These are phyloP conservation scores for Celastrina argiolus DNA, from an alignment of 2,888 invertebrate genomes.

Conservation along the genomic window DNA sequence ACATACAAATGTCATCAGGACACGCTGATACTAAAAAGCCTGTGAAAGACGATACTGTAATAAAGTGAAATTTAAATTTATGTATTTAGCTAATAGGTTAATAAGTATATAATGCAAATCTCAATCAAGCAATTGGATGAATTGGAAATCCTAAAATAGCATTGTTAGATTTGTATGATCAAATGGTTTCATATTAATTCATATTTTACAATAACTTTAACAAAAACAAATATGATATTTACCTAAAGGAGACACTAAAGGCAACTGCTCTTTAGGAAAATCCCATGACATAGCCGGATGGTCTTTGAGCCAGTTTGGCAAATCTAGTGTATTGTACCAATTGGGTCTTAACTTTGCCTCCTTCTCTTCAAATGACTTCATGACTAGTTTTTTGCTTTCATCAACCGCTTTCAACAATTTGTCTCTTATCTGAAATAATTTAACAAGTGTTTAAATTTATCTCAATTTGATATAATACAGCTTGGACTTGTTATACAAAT, in stretches of 20 bases:
- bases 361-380: conserved; percentile 72
- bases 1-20: too few relatives aligned
- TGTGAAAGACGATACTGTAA: too few relatives aligned
- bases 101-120: too few relatives aligned
- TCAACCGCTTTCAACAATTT: conserved; percentile 72
- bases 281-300: conserved; percentile 73
- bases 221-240: conserved; percentile 28
- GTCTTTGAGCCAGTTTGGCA: conserved; percentile 71
- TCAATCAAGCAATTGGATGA: too few relatives aligned
- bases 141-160: too few relatives aligned
- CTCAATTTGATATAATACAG: background rate
- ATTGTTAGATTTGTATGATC: too few relatives aligned
- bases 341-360: conserved; percentile 57
- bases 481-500: background rate
- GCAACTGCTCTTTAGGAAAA: conserved; percentile 65
- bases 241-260: conserved; percentile 62
- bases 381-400: conserved; percentile 69
- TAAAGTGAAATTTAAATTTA: too few relatives aligned
- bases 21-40: too few relatives aligned
- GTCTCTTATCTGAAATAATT: conserved; percentile 63
- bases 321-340: conserved; percentile 63
- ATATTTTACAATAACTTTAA: background rate
- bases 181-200: too few relatives aligned
- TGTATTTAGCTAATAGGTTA: too few relatives aligned
- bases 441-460: background rate